Evolutionary conservation across 1,140 invertebrate species (phyloP), one percentile per base, ranked within the genome.

Genomic region (Dendroctonus valens): DNA sequence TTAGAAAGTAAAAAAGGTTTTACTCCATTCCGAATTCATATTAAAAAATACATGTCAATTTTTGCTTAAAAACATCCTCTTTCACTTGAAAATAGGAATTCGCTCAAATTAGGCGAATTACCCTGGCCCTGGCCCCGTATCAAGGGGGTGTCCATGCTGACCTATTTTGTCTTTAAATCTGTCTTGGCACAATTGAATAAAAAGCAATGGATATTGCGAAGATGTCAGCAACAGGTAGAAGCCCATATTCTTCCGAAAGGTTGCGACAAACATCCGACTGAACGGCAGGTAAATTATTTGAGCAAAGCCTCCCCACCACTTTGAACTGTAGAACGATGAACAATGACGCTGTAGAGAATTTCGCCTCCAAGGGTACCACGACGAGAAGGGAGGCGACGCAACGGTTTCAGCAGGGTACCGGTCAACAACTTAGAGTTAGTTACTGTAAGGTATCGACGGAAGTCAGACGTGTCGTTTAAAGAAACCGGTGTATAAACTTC

Each of bases 391-490:
- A 66, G 59, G 53, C 50, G 60, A 71, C 69, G 75, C 76, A 78
- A 78, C 76, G 76, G 76, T 78, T 78, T 69, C 68, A 67, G 67
- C 66, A 66, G 61, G 65, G 70, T 73, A 75, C 73, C 75, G 75
- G 75, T 76, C 75, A 76, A 74, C 71, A 64, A 59, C 65, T 64
- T 71, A 78, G 76, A 77, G 75, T 75, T 74, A 68, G 69, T 26
- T 26, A 2, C 26, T 11, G 50, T 70, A 73, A 75, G 73, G 75
- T 74, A 73, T 65, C 73, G 63, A 58, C 63, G 49, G 59, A 51
- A 69, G 59, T 8, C 70, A 66, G 67, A 66, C 64, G 64, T 66
- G 57, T 48, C 42, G 38, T 7, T 14, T 42, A 26, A 26, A 26
- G 38, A 48, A 51, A 53, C 12, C 50, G 52, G 58, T 46, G 14